Evolutionary conservation across 1,140 invertebrate genomes (phyloP).

Genomic region (Papilio machaon): DNA sequence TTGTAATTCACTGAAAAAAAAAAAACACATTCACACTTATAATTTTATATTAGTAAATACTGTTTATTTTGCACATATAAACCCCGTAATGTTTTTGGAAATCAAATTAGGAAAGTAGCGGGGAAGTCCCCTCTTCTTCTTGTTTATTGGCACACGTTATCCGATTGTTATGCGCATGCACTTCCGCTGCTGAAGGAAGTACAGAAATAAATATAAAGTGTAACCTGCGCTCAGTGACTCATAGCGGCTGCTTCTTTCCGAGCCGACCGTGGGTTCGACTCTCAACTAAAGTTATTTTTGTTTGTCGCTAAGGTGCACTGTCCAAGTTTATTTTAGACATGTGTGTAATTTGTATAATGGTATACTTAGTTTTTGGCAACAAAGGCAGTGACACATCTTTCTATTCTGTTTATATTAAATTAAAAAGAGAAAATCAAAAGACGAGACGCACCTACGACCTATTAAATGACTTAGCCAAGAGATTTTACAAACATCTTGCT

Average conservation of each 20-base stretch:
- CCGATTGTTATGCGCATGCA: not conserved
- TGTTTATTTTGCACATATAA: not conserved
- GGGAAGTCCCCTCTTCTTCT: not conserved
- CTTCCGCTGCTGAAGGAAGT: conserved; percentile 12
- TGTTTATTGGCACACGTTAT: not conserved
- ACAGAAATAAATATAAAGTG: not conserved
- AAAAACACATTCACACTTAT: too few relatives aligned
- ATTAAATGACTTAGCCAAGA: too few relatives aligned
- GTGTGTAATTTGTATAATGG: not conserved
- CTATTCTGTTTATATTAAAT: not conserved
- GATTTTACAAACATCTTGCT: too few relatives aligned
- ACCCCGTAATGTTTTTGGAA: not conserved
- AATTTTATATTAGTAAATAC: not conserved
- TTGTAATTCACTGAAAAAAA: too few relatives aligned
- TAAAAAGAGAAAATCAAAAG: not conserved
- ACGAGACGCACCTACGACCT: not conserved
- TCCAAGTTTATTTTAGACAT: not conserved
- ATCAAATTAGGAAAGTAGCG: not conserved
- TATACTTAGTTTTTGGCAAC: not conserved
- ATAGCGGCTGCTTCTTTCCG: not conserved
- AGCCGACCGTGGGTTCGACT: not conserved
- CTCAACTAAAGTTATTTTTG: not conserved
- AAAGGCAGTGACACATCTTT: not conserved
- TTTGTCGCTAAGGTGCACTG: not conserved
- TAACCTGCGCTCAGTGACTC: not conserved